These are phyloP conservation scores for Laspeyria flexula DNA, from an alignment of 2,888 invertebrate genomes.

Conservation along the genomic window DNA sequence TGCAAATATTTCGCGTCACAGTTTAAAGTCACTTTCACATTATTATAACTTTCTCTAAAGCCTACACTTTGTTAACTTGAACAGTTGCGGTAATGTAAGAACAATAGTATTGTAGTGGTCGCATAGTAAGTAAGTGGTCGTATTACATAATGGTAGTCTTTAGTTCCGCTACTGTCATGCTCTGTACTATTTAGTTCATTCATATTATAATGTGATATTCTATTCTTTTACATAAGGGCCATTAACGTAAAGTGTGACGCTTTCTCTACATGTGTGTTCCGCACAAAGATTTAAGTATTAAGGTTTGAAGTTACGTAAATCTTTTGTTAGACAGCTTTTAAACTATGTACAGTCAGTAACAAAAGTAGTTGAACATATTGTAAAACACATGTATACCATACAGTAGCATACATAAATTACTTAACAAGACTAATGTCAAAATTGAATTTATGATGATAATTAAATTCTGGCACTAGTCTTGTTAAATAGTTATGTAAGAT, in stretches of 20 bases:
- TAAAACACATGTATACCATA: too few relatives aligned
- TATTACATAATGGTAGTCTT: constrained; percentile 6
- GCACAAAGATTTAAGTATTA: background rate
- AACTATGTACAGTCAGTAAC: too few relatives aligned
- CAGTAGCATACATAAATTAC: too few relatives aligned
- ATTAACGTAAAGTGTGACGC: background rate
- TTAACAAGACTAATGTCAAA: too few relatives aligned
- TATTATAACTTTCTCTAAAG: constrained; percentile 62
- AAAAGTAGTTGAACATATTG: too few relatives aligned
- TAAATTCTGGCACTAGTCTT: too few relatives aligned
- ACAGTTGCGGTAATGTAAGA: too few relatives aligned
- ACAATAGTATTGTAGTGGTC: constrained; percentile 31
- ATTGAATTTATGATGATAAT: too few relatives aligned
- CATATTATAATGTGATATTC: background rate
- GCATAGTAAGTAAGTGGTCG: constrained; percentile 17
- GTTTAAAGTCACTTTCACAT: constrained; percentile 55
- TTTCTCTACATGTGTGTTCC: background rate
- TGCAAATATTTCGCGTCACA: constrained; percentile 40
- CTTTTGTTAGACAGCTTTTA: background rate
- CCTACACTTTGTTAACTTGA: constrained; percentile 16
- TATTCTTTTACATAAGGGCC: background rate
- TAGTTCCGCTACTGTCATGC: background rate
- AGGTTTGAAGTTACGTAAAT: background rate
- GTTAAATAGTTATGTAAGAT: too few relatives aligned
- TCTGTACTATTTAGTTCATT: background rate